Evolutionary conservation across 2,113 vertebrate species (phyloP).

Genomic region (Progne subis): DNA sequence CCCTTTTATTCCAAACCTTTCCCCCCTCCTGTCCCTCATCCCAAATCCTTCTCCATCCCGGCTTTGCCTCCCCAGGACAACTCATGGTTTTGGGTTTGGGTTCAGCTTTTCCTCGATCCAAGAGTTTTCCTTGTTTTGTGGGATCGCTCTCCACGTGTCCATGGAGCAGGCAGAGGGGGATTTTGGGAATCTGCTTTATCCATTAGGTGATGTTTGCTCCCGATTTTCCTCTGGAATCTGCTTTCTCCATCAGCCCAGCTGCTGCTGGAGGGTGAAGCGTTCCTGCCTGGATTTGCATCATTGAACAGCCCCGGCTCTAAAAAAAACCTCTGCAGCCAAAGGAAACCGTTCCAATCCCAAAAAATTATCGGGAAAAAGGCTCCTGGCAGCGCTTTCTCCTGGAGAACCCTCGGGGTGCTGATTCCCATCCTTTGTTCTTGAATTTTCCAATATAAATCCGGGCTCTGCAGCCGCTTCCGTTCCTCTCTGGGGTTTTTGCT

Average conservation of each 20-base stretch:
- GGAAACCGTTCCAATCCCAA: background rate
- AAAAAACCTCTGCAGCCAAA: background rate
- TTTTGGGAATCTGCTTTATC: background rate
- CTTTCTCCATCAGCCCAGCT: background rate
- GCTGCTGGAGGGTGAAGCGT: background rate
- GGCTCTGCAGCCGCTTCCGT: rapidly evolving
- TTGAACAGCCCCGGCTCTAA: background rate
- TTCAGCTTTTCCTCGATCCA: background rate
- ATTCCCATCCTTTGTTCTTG: background rate
- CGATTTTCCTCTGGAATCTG: background rate
- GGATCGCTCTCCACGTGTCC: background rate
- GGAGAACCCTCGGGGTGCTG: background rate
- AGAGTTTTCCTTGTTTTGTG: background rate
- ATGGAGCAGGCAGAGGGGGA: background rate
- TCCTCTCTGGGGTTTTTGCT: background rate
- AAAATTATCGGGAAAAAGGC: background rate
- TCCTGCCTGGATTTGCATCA: background rate
- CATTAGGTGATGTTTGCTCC: background rate
- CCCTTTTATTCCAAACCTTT: too few species aligned
- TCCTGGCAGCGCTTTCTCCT: background rate
- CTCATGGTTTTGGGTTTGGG: too few species aligned
- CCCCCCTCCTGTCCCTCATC: background rate
- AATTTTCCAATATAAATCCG: rapidly evolving
- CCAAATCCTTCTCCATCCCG: background rate
- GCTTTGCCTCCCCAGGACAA: rapidly evolving